These are phyloP conservation scores for Zaprionus gabonicus DNA, from an alignment of 1,140 invertebrate species.

Conservation along the genomic window DNA sequence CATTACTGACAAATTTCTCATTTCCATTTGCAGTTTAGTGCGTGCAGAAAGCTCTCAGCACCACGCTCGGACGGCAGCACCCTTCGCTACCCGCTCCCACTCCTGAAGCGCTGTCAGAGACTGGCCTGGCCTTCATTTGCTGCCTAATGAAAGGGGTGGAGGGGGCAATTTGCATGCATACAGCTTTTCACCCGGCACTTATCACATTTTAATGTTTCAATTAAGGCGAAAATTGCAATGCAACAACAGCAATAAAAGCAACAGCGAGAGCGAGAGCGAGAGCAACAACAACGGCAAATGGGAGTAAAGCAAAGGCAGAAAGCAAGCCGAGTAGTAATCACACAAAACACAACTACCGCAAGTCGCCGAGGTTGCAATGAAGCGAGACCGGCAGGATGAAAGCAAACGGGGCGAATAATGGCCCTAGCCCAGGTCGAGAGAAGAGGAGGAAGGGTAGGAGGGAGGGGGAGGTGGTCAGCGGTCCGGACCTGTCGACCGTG, in stretches of 20 bases:
- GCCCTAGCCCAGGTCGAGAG: conserved; percentile 1
- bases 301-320: conserved; percentile 11
- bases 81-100: background rate
- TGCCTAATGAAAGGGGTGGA: conserved; percentile 43
- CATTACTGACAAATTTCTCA: background rate
- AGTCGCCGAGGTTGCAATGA: conserved; percentile 69
- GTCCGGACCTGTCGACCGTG: conserved; percentile 3
- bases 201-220: conserved; percentile 85
- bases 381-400: conserved; percentile 67
- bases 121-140: background rate
- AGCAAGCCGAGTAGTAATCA: conserved; percentile 20
- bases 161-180: conserved; percentile 57
- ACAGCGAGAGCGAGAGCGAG: conserved; percentile 29
- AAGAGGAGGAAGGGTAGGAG: background rate
- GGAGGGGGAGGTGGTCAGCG: background rate
- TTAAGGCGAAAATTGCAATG: conserved; percentile 80
- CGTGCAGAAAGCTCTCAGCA: background rate
- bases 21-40: background rate
- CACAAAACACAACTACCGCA: conserved; percentile 59
- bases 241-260: conserved; percentile 41
- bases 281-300: conserved; percentile 22
- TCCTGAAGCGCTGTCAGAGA: background rate
- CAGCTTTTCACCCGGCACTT: conserved; percentile 79
- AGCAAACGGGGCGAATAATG: conserved; percentile 40
- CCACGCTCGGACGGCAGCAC: background rate